These are phyloP conservation scores for Brachionus plicatilis DNA, from an alignment of 1,140 invertebrate species.

Conservation along the genomic window DNA sequence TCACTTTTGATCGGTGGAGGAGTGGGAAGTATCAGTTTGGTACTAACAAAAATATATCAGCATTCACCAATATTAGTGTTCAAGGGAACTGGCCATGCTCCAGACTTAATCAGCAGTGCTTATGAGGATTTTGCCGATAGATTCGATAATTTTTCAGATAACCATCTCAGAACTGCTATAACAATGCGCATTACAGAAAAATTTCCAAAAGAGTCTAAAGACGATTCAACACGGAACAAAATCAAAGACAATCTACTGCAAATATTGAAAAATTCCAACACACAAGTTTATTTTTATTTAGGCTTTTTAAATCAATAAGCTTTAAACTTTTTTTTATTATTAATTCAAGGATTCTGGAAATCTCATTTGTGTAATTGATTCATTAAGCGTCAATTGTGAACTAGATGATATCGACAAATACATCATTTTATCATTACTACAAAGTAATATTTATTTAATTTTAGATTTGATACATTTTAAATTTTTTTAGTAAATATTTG, in stretches of 20 bases:
- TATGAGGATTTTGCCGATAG: conserved; percentile 53
- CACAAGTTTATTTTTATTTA: not conserved
- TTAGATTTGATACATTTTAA: not conserved
- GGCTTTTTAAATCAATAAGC: not conserved
- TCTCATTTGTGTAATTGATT: not conserved
- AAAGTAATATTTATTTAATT: not conserved
- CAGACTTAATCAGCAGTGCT: conserved; percentile 54
- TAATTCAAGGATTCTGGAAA: not conserved
- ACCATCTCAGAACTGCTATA: conserved; percentile 54
- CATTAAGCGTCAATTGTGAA: conserved; percentile 1
- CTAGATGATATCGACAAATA: conserved; percentile 7
- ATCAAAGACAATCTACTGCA: conserved; percentile 53
- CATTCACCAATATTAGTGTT: conserved; percentile 55
- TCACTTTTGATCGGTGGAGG: not conserved
- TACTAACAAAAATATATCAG: conserved; percentile 41
- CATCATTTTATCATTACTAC: not conserved
- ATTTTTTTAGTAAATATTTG: not conserved
- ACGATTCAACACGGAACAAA: conserved; percentile 46
- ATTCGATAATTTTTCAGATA: conserved; percentile 51
- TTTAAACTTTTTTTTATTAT: not conserved
- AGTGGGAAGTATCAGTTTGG: not conserved
- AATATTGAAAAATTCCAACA: conserved; percentile 44
- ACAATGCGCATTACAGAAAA: conserved; percentile 51
- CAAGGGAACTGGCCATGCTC: conserved; percentile 53
- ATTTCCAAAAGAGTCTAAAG: conserved; percentile 50